Evolutionary conservation across 2,888 invertebrate species (phyloP), one percentile per base, ranked within the genome.

Genomic region (Meandrusa payeni): DNA sequence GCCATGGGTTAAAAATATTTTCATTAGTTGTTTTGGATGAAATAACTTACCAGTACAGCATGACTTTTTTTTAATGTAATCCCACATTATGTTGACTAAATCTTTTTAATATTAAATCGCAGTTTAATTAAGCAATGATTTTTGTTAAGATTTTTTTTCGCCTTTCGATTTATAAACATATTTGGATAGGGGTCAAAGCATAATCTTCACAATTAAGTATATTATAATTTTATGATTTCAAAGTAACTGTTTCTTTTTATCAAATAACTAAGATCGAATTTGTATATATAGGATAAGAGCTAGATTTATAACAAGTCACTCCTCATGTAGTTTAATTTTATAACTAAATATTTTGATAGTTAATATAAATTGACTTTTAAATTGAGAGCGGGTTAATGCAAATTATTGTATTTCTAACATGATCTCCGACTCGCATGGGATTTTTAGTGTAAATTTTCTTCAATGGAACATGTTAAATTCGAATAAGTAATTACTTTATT

Each of bases 401-500:
- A 56, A 49, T 46, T 41, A 48, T 52, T 48, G 54, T 67, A 64
- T 63, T 64, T 61, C 50, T 52, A 47, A 29, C 1, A 58, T 67
- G 68, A 69, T 69, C 66, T 69, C 66, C 51, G 47, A 49, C 39
- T 55, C 42, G 57, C 56, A 55, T 60, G 47, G 49, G 39, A 47
- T 54, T 56, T 48, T 2, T 10, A 7, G 42, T 47, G 27, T 17
- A 27, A 29, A 41, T 37, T 43, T 26, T 43, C 36, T 41, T 41
- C 20, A 26, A 33, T 13, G n/a, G 5, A 20, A 13, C 12, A 17
- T 15, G 23, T 46, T 37, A 24, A 13, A 37, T 43, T 49, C 44
- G 46, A 49, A 49, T 49, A 43, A 13, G 22, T 13, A n/a, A 17
- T 6, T 19, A 15, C n/a, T 36, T 19, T 10, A 28, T 36, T 31